A percentile compares a stretch with the other conserved stretches of the same genome.
phyloP scores from a whole-genome alignment of 2,888 invertebrate genomes.

The Heliconius charithonia region DNA sequence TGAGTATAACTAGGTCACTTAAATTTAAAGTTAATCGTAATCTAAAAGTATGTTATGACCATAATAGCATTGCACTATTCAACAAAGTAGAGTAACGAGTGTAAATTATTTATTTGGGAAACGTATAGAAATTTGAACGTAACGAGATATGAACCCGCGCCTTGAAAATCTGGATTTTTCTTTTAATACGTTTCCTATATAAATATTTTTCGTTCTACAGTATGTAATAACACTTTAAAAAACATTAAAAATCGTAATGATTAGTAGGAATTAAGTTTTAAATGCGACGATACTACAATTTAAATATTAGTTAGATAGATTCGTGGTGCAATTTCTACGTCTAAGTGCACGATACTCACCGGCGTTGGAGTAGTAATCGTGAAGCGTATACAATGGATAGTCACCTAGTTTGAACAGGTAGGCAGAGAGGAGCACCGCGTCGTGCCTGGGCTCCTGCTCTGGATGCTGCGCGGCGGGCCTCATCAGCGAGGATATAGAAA shows the following conservation, averaged over 20 bases:
- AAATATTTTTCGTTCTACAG: too few species aligned
- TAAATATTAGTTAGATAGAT: conserved; percentile 51
- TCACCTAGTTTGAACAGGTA: conserved; percentile 84
- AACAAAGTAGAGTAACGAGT: background rate
- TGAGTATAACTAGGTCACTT: background rate
- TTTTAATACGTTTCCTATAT: too few species aligned
- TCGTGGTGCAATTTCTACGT: conserved; percentile 55
- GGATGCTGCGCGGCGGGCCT: conserved; percentile 73
- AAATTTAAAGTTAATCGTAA: background rate
- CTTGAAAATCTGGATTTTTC: too few species aligned
- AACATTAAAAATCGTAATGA: conserved; percentile 19
- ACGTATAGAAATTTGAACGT: background rate
- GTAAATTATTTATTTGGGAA: background rate
- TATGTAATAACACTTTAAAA: too few species aligned
- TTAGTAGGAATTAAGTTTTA: conserved; percentile 35
- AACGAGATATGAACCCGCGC: too few species aligned
- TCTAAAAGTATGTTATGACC: background rate
- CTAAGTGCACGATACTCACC: conserved; percentile 78
- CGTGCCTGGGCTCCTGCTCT: conserved; percentile 73
- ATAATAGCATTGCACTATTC: too few species aligned
- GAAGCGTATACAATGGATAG: conserved; percentile 80
- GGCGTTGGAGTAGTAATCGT: conserved; percentile 70
- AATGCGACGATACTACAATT: conserved; percentile 34
- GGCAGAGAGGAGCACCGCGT: conserved; percentile 77
- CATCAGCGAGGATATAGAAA: conserved; percentile 80